Evolutionary conservation across 1,140 invertebrate genomes (phyloP).

Genomic region (Hermatobates lingyangjiaoensis): DNA sequence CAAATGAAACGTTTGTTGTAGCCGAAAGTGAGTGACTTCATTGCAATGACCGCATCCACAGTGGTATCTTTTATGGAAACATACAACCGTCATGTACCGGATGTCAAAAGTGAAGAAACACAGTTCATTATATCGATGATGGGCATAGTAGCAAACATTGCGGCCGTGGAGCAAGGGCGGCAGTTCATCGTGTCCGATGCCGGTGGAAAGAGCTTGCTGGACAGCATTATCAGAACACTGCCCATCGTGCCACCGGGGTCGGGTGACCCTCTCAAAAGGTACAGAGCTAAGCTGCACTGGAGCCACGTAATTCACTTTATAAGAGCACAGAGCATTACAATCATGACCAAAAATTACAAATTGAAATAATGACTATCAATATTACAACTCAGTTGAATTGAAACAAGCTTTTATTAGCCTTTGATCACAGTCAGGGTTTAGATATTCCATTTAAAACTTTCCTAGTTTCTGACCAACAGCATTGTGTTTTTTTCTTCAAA

Average conservation of each 20-base stretch:
- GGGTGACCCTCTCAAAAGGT: constrained; percentile 19
- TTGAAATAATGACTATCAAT: too few species aligned
- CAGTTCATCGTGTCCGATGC: constrained; percentile 23
- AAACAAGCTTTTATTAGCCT: too few species aligned
- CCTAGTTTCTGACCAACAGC: too few species aligned
- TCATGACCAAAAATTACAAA: too few species aligned
- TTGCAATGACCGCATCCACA: constrained; percentile 23
- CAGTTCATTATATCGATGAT: constrained; percentile 25
- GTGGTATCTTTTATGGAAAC: constrained; percentile 24
- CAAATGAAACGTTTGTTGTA: constrained; percentile 17
- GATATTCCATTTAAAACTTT: too few species aligned
- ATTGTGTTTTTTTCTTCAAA: too few species aligned
- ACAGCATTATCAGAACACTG: constrained; percentile 20
- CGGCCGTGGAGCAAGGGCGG: constrained; percentile 22
- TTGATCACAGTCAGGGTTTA: too few species aligned
- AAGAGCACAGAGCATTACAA: too few species aligned
- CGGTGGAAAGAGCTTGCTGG: constrained; percentile 22
- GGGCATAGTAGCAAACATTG: constrained; percentile 26
- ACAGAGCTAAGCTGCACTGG: neutral
- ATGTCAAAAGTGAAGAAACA: constrained; percentile 21
- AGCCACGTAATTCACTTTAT: too few species aligned
- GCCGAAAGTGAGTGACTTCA: constrained; percentile 23
- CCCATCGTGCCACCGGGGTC: constrained; percentile 19
- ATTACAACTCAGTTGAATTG: too few species aligned
- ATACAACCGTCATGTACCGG: constrained; percentile 20